Percentiles rank a stretch among this genome's conserved stretches.
phyloP scores from a whole-genome alignment of 1,140 invertebrate genomes.

The Branchinecta lindahli region DNA sequence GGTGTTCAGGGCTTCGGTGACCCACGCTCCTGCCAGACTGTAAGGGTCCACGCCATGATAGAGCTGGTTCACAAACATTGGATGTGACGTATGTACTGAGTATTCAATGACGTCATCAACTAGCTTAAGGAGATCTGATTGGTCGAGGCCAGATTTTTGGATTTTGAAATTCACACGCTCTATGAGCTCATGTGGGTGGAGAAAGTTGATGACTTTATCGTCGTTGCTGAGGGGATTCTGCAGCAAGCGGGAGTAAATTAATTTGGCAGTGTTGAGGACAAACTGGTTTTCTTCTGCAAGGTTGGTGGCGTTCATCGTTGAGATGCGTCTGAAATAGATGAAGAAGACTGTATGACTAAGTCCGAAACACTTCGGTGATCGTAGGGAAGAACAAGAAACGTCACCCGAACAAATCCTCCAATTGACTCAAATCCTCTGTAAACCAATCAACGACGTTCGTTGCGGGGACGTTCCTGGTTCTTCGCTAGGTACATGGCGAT shows the following conservation, averaged over 20 bases:
- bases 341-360: no score
- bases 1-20: constrained; percentile 57
- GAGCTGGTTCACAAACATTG: constrained; percentile 56
- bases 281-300: neutral
- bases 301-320: no score
- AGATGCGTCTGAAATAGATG: no score
- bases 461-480: no score
- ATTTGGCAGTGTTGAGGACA: neutral
- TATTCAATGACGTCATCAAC: constrained; percentile 43
- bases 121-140: constrained; percentile 37
- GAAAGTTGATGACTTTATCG: constrained; percentile 28
- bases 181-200: constrained; percentile 31
- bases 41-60: constrained; percentile 55
- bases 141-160: constrained; percentile 31
- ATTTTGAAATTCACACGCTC: constrained; percentile 37
- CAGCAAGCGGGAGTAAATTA: neutral
- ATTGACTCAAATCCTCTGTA: no score
- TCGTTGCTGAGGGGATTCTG: neutral
- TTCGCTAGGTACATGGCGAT: no score
- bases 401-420: no score
- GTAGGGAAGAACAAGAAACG: no score
- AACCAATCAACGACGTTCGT: no score
- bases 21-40: constrained; percentile 52
- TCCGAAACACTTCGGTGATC: no score
- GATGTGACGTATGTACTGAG: constrained; percentile 54